Base-by-base conservation (phyloP, 2,888 invertebrate species). In the Calameuta pallipes region DNA sequence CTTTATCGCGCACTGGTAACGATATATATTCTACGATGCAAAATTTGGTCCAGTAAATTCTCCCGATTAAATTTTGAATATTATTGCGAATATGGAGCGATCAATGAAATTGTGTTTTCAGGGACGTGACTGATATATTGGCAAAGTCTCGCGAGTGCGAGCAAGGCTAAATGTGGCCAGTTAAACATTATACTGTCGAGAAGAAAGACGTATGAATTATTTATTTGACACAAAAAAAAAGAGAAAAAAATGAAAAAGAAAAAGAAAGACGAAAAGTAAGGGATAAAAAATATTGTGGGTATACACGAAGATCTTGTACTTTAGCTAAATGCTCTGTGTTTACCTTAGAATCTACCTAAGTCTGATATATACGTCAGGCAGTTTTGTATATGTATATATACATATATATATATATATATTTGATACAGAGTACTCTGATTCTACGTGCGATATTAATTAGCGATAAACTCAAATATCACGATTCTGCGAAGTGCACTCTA, bases 181-280 rank as follows among this genome's bases (percentile, higher is more conserved):
- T 80, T 80, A 79, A 78, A 80, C 81, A 80, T 80, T 83, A 83
- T 84, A 82, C 83, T 81, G 81, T 77, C 82, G 80, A 78, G 74
- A 78, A 77, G 73, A 74, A 77, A 80, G 56, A 75, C 23, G 68
- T 81, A 86, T 87, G 86, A 86, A 87, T 87, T 84, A 87, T 86
- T 87, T 86, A 87, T 87, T 82, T 81, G 75, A 77, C 79, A 75
- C 81, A 80, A 78, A 75, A 76, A 33, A n/a, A 36, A 73, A 34
- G 35, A 37, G 33, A 74, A 73, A 75, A 74, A 78, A 41, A 33
- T 33, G 33, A 33, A 33, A 23, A 31, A n/a, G 68, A 70, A 75
- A n/a, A 73, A 23, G 68, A 71, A 33, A 73, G 30, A 36, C 36
- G n/a, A 69, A 36, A 34, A 56, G 74, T 36, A 71, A 15, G 75